These are phyloP conservation scores for Heliothis virescens DNA, from an alignment of 1,140 invertebrate species.

Conservation along the genomic window DNA sequence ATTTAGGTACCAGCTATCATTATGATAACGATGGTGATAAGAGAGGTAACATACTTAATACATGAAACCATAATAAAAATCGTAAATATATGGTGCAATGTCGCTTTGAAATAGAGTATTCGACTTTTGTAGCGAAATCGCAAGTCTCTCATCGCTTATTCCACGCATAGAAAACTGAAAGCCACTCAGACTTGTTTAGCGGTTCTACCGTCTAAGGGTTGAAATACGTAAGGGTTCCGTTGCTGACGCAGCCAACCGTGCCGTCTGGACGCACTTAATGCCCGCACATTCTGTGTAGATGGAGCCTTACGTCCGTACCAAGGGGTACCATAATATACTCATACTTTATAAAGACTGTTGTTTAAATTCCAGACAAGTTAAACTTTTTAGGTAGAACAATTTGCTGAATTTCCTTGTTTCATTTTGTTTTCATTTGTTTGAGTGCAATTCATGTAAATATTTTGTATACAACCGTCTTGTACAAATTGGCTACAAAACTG, in stretches of 20 bases:
- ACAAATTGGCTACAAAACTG: not conserved
- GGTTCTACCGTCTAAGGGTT: slow-evolving; percentile 62
- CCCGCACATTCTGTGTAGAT: slow-evolving; percentile 42
- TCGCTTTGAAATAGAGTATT: not conserved
- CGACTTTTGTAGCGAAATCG: not conserved
- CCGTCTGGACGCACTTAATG: slow-evolving; percentile 58
- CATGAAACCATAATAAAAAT: too few relatives aligned
- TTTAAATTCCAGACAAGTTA: slow-evolving; percentile 14
- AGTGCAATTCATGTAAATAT: not conserved
- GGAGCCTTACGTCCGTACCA: slow-evolving; percentile 13
- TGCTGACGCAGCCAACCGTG: slow-evolving; percentile 53
- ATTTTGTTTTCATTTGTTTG: slow-evolving; percentile 11
- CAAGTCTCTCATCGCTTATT: slow-evolving; percentile 49
- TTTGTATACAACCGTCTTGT: not conserved
- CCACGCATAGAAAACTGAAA: slow-evolving; percentile 47
- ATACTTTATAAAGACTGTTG: slow-evolving; percentile 33
- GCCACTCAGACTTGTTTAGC: slow-evolving; percentile 71
- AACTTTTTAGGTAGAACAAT: slow-evolving; percentile 8
- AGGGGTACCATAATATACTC: slow-evolving; percentile 31
- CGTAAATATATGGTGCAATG: too few relatives aligned
- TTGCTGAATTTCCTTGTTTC: slow-evolving; percentile 14
- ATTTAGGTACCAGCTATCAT: not conserved
- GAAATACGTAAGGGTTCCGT: slow-evolving; percentile 68
- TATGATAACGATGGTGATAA: too few relatives aligned
- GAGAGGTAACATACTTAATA: too few relatives aligned